Conservation (phyloP, 2,888 invertebrate species). For the Sinohyriopsis cumingii region DNA sequence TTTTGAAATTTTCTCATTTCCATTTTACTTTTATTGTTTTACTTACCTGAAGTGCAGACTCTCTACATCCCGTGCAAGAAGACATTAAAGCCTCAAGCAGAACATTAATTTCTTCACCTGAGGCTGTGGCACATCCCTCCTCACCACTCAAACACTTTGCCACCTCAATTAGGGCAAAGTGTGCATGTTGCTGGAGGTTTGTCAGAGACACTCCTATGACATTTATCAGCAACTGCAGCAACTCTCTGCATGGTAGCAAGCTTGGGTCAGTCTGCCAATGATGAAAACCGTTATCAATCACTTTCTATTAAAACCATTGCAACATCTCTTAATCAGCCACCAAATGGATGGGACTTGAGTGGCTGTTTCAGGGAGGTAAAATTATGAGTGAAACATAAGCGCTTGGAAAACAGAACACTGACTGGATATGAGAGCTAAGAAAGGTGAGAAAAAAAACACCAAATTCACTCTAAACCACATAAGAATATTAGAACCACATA, state of each 20-base stretch:
- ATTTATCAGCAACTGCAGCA: conserved; percentile 83
- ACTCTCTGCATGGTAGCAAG: conserved; percentile 85
- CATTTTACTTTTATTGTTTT: too few species aligned
- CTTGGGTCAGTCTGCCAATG: conserved; percentile 79
- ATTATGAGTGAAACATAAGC: too few species aligned
- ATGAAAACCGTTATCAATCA: background rate
- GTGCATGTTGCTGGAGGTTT: conserved; percentile 81
- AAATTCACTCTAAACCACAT: too few species aligned
- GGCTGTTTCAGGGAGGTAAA: too few species aligned
- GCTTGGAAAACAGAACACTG: too few species aligned
- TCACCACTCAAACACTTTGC: conserved; percentile 83
- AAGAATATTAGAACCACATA: too few species aligned
- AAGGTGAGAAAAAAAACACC: background rate
- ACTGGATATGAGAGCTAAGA: background rate
- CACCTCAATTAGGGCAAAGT: conserved; percentile 85
- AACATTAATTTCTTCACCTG: conserved; percentile 82
- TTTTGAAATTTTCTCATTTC: too few species aligned
- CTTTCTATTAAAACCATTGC: background rate
- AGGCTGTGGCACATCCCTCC: conserved; percentile 78
- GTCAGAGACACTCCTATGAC: conserved; percentile 55
- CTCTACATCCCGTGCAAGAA: conserved; percentile 81
- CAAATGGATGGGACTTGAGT: too few species aligned
- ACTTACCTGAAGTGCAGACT: conserved; percentile 80
- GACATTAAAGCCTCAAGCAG: conserved; percentile 85
- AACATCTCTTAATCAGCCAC: too few species aligned